A percentile compares a stretch with the other conserved stretches of the same genome.
Evolutionary conservation across 1,140 invertebrate genomes (phyloP).

Genomic region (Uloborus diversus): DNA sequence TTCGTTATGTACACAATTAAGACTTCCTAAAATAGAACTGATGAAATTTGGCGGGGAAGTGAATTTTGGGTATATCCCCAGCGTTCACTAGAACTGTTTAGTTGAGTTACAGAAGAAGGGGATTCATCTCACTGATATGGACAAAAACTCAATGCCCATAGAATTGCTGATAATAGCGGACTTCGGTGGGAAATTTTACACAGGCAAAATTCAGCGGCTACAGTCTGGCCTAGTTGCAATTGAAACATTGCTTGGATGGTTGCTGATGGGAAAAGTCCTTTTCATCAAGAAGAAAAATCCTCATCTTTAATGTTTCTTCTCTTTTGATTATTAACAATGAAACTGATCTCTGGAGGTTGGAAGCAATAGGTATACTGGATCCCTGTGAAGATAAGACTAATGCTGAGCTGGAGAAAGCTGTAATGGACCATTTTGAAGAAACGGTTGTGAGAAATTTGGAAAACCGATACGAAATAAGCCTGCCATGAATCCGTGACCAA

Average conservation of each 20-base stretch:
- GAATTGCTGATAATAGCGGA: background rate
- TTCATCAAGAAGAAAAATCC: background rate
- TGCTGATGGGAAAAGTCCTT: background rate
- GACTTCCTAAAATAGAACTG: background rate
- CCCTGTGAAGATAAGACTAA: background rate
- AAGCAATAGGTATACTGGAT: background rate
- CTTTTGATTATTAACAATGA: background rate
- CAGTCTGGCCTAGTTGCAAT: background rate
- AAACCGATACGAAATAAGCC: background rate
- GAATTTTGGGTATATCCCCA: background rate
- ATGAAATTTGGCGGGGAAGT: background rate
- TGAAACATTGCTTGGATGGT: background rate
- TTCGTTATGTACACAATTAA: background rate
- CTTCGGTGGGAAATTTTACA: background rate
- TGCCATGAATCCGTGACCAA: background rate
- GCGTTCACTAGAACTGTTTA: background rate
- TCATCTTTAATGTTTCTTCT: background rate
- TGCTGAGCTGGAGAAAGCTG: background rate
- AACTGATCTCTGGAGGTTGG: background rate
- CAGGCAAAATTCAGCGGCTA: background rate
- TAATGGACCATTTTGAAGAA: background rate
- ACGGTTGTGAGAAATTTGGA: background rate
- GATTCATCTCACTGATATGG: background rate
- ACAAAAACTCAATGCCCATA: background rate
- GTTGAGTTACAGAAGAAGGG: background rate